Evolutionary conservation across 2,888 invertebrate species (phyloP), one percentile per base, ranked within the genome.

Genomic region (Meghimatium bilineatum): DNA sequence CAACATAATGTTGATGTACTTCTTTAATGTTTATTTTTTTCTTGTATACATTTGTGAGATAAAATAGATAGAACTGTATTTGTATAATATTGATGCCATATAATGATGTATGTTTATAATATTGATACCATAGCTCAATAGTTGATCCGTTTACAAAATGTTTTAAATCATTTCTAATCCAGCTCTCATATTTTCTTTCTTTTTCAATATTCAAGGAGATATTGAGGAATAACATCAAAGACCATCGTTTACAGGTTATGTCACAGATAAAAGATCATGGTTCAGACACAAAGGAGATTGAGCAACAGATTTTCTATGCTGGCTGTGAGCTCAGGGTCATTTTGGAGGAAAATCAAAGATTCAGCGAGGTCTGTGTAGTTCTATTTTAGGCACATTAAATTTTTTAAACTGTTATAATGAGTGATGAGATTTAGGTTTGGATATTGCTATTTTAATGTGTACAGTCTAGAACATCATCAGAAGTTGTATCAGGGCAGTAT

Each of bases 321-420:
- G 91, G 91, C 8, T 90, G 91, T 87, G 92, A 92, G 87, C 89
- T 92, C 44, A 90, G 90, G 76, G 88, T 90, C 10, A 89, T 92
- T 32, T 82, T 91, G 77, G 92, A 92, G 85, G 92, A 92, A 85
- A 92, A 92, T 86, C 85, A 89, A 32, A 89, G 86, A 75, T 88
- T 92, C 80, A 86, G 88, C 69, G 88, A 91, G 85, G 92, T 91
- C 56, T 52, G 74, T 74, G 32, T 29, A 8, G 17, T 49, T 12
- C 38, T 29, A 29, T 63, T 29, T 63, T 12, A 49, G 74, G 0
- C 44, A 74, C 1, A 49, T 5, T 49, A 14, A 49, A 6, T 8
- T 63, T 63, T 63, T 5, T 14, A 63, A n/a, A n/a, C n/a, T n/a
- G n/a, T n/a, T n/a, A n/a, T n/a, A n/a, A n/a, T n/a, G n/a, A n/a